phyloP scores from a whole-genome alignment of 2,797 vertebrate genomes.

The Cyprinella venusta region DNA sequence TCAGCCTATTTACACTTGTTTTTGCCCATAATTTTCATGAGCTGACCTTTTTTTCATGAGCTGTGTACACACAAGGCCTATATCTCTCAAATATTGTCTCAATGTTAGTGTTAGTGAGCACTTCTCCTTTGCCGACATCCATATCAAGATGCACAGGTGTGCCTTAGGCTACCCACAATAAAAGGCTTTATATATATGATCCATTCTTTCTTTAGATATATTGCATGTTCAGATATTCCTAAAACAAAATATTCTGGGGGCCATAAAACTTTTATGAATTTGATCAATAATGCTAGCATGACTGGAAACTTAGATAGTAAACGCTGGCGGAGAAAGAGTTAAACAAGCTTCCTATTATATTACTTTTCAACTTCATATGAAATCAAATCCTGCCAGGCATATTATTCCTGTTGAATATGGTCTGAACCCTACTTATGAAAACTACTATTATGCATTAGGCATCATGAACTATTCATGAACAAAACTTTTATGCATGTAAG shows the following conservation, averaged over 20 bases:
- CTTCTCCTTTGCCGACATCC: no score
- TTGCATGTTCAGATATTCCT: neutral
- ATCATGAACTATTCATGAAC: neutral
- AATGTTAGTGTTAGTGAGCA: no score
- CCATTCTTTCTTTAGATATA: neutral
- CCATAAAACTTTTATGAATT: neutral
- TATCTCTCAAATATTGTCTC: no score
- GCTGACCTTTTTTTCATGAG: no score
- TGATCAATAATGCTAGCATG: neutral
- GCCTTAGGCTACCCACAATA: no score
- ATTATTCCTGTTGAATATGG: neutral
- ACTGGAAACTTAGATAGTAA: neutral
- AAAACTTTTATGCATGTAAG: neutral
- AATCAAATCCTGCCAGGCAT: neutral
- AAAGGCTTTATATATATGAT: no score
- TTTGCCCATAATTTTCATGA: no score
- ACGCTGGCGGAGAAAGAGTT: neutral
- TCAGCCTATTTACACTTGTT: no score
- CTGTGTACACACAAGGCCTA: no score
- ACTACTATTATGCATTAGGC: neutral
- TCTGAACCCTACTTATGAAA: neutral
- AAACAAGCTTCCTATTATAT: neutral
- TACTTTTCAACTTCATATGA: neutral
- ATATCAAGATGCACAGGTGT: no score
- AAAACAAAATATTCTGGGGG: no score